phyloP scores from a whole-genome alignment of 2,113 vertebrate species.

The Neopipo cinnamomea region DNA sequence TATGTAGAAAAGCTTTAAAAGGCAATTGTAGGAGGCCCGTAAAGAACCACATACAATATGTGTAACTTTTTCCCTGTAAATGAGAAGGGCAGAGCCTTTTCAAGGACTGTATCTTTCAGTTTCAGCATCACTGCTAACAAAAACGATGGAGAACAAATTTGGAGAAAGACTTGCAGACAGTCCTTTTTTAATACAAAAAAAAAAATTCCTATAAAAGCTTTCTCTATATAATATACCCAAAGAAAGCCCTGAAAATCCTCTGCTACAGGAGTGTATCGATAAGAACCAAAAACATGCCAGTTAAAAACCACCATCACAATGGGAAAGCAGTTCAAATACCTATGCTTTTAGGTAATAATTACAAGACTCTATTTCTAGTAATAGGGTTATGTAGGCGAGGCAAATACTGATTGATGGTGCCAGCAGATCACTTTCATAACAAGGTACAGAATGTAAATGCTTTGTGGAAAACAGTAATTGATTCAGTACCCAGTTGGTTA shows the following conservation, averaged over 20 bases:
- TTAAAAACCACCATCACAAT: not conserved
- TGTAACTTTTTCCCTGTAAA: not conserved
- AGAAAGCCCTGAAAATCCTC: not conserved
- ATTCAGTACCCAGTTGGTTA: not conserved
- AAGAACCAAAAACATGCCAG: not conserved
- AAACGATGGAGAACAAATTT: not conserved
- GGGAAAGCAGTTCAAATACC: not conserved
- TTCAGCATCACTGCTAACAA: not conserved
- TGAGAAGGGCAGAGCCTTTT: not conserved
- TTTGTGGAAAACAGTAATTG: conserved; percentile 32
- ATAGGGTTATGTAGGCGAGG: not conserved
- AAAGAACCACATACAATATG: not conserved
- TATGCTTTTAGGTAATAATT: conserved; percentile 9
- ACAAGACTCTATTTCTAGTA: not conserved
- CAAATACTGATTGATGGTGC: not conserved
- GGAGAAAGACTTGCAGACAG: not conserved
- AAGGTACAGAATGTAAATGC: not conserved
- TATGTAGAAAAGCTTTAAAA: not conserved
- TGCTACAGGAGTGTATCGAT: not conserved
- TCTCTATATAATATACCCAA: not conserved
- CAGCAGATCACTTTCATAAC: conserved; percentile 10
- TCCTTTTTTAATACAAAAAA: not conserved
- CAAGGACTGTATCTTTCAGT: not conserved
- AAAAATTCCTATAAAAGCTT: not conserved
- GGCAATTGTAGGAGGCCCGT: not conserved